These are phyloP conservation scores for Drosophila koepferae DNA, from an alignment of 2,888 invertebrate genomes.

Conservation along the genomic window DNA sequence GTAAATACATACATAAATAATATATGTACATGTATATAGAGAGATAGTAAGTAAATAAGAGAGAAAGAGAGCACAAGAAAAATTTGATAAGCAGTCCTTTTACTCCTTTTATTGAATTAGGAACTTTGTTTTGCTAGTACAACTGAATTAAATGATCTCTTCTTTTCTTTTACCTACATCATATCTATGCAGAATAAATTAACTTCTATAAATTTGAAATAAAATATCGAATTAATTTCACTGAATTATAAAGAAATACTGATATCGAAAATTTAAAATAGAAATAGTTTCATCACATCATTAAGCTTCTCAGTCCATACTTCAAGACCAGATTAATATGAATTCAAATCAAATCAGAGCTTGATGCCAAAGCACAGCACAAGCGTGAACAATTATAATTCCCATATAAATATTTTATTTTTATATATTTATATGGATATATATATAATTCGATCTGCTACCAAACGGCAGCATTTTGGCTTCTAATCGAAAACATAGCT, in stretches of 20 bases:
- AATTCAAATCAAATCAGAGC: slow-evolving; percentile 19
- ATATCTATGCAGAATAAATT: neutral
- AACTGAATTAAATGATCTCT: neutral
- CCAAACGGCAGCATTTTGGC: slow-evolving; percentile 53
- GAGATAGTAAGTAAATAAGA: neutral
- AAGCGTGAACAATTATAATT: slow-evolving; percentile 39
- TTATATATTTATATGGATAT: neutral
- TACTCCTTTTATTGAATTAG: too few species aligned
- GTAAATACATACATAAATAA: neutral
- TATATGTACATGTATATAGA: neutral
- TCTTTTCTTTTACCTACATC: neutral
- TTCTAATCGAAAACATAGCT: slow-evolving; percentile 42
- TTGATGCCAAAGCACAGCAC: slow-evolving; percentile 5
- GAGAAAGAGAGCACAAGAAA: neutral
- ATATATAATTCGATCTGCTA: slow-evolving; percentile 57
- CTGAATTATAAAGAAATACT: too few species aligned
- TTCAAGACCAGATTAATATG: neutral
- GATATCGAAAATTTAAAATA: too few species aligned
- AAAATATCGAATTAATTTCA: too few species aligned
- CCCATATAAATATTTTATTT: slow-evolving; percentile 24
- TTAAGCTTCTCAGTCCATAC: neutral
- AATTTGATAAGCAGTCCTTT: neutral
- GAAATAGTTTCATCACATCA: neutral
- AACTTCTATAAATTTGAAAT: too few species aligned
- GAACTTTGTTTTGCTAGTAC: too few species aligned